These are phyloP conservation scores for Pardosa pseudoannulata DNA, from an alignment of 2,888 invertebrate genomes.

Conservation along the genomic window DNA sequence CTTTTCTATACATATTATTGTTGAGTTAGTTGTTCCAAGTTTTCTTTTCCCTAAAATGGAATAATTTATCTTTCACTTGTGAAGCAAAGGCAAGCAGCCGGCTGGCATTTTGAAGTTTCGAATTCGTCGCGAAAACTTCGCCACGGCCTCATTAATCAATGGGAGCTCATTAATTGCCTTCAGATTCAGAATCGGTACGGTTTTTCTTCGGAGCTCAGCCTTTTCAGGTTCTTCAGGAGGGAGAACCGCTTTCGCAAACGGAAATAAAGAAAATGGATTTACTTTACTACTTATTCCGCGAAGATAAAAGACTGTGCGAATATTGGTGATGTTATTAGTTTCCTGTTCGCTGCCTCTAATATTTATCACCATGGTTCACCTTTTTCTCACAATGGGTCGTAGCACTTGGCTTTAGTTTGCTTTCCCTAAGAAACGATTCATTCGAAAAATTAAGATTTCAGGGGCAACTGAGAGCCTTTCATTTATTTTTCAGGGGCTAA, in stretches of 20 bases:
- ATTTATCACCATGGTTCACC: constrained; percentile 24
- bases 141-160: constrained; percentile 63
- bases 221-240: constrained; percentile 47
- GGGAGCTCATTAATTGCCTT: constrained; percentile 69
- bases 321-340: constrained; percentile 39
- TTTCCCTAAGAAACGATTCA: constrained; percentile 6
- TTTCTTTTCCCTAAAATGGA: constrained; percentile 64
- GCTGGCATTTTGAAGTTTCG: constrained; percentile 66
- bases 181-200: constrained; percentile 63
- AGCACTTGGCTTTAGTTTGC: not conserved
- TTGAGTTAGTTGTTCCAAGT: constrained; percentile 67
- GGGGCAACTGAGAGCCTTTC: not conserved
- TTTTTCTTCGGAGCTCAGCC: constrained; percentile 49
- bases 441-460: constrained; percentile 19
- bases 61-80: constrained; percentile 70
- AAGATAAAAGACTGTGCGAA: constrained; percentile 26
- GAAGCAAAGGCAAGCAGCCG: constrained; percentile 49
- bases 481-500: not conserved
- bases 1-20: constrained; percentile 70
- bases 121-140: constrained; percentile 64
- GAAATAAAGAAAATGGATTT: constrained; percentile 57
- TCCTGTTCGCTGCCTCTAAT: constrained; percentile 29
- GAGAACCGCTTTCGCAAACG: constrained; percentile 15
- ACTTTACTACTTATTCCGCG: constrained; percentile 35
- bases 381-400: constrained; percentile 15